Conservation (phyloP, 2,888 invertebrate species). For the Caenorhabditis zanzibari region DNA sequence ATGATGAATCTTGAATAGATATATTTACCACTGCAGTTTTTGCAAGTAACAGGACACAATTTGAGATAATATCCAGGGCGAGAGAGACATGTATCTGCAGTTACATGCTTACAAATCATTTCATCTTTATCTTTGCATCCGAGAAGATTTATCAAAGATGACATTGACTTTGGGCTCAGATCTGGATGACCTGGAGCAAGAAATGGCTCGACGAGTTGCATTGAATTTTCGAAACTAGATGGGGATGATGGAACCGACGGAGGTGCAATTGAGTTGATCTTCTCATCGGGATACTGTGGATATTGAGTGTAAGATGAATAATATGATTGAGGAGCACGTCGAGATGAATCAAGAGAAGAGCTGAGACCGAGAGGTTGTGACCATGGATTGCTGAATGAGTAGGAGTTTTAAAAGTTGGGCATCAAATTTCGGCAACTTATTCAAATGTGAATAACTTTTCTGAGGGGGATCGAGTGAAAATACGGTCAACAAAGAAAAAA, state of each 20-base stretch:
- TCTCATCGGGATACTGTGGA: slow-evolving; percentile 41
- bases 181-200: slow-evolving; percentile 34
- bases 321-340: slow-evolving; percentile 36
- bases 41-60: slow-evolving; percentile 77
- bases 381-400: slow-evolving; percentile 46
- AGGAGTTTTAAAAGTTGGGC: too few relatives aligned
- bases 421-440: too few relatives aligned
- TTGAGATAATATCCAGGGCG: slow-evolving; percentile 78
- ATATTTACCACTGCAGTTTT: slow-evolving; percentile 73
- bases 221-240: slow-evolving; percentile 28
- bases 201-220: slow-evolving; percentile 52
- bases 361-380: slow-evolving; percentile 30
- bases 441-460: too few relatives aligned
- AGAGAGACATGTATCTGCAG: slow-evolving; percentile 74
- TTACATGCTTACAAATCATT: slow-evolving; percentile 72
- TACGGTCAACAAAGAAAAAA: too few relatives aligned
- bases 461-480: too few relatives aligned
- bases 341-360: slow-evolving; percentile 44
- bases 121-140: slow-evolving; percentile 77
- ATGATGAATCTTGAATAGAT: not conserved
- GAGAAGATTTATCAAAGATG: slow-evolving; percentile 45
- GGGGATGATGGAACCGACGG: slow-evolving; percentile 8
- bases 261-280: slow-evolving; percentile 35
- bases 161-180: slow-evolving; percentile 41
- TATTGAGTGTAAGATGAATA: slow-evolving; percentile 35